These are phyloP conservation scores for Struthidea cinerea DNA, from an alignment of 2,113 vertebrate genomes.

Conservation along the genomic window DNA sequence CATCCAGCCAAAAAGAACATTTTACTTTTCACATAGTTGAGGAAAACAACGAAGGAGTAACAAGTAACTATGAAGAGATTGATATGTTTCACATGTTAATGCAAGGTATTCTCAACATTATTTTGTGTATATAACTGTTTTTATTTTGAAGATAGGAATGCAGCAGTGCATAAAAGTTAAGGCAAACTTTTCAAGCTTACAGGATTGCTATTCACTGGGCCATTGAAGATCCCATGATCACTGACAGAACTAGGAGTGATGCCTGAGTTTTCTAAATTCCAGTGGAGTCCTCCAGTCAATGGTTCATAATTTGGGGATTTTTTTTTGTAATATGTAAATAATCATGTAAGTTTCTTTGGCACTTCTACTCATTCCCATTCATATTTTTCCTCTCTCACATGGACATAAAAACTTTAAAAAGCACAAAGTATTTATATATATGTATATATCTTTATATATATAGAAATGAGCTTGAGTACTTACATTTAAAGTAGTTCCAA, in stretches of 20 bases:
- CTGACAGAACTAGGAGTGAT: background rate
- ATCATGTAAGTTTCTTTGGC: background rate
- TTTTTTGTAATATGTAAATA: background rate
- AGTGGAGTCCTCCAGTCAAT: background rate
- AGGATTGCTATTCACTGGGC: background rate
- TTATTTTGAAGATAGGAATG: background rate
- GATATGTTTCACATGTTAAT: background rate
- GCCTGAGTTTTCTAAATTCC: background rate
- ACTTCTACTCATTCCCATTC: background rate
- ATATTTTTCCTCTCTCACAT: background rate
- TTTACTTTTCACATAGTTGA: background rate
- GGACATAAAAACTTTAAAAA: background rate
- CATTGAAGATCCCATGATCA: background rate
- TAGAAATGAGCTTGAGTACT: background rate
- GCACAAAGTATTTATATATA: background rate
- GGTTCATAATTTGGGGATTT: background rate
- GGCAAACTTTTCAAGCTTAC: background rate
- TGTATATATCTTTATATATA: background rate
- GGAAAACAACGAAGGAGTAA: background rate
- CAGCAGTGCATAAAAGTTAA: background rate
- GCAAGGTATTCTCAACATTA: background rate
- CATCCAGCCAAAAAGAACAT: background rate
- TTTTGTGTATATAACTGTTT: background rate
- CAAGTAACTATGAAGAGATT: background rate
- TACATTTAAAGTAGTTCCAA: background rate